A percentile compares a stretch with the other conserved stretches of the same genome.
Conservation (phyloP, 2,113 vertebrate species). For the Oenanthe oenanthe region DNA sequence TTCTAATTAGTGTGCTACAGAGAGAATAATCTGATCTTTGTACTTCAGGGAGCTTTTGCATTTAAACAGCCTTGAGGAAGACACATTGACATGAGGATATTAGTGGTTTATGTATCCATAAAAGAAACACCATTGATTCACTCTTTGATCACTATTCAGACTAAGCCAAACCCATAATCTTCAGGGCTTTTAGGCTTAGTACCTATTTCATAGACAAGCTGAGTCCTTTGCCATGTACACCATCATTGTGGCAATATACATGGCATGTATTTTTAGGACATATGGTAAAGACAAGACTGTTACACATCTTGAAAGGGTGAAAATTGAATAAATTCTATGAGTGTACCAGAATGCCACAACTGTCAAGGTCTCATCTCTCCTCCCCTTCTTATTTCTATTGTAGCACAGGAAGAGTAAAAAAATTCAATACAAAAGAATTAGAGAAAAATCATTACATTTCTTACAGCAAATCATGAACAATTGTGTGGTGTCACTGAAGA, state of each 20-base stretch:
- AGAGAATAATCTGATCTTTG: not conserved
- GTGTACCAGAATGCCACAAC: not conserved
- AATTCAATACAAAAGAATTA: slow-evolving; percentile 28
- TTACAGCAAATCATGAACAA: slow-evolving; percentile 12
- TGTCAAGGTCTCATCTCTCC: slow-evolving; percentile 26
- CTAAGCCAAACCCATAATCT: not conserved
- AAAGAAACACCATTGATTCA: not conserved
- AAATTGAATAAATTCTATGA: not conserved
- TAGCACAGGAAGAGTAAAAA: not conserved
- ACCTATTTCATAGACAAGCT: not conserved
- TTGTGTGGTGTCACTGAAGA: slow-evolving; percentile 11
- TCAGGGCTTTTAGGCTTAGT: not conserved
- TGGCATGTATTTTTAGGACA: not conserved
- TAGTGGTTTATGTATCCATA: not conserved
- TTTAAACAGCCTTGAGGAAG: not conserved
- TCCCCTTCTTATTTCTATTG: not conserved
- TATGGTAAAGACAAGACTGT: not conserved
- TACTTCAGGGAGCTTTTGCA: not conserved
- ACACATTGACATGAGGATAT: not conserved
- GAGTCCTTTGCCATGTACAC: not conserved
- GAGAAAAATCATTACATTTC: slow-evolving; percentile 40
- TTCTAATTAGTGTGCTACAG: not conserved
- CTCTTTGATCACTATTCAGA: not conserved
- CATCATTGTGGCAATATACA: not conserved
- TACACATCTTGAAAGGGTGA: not conserved